Base-by-base conservation (phyloP, 1,140 invertebrate genomes). In the Heterodera carotae region DNA sequence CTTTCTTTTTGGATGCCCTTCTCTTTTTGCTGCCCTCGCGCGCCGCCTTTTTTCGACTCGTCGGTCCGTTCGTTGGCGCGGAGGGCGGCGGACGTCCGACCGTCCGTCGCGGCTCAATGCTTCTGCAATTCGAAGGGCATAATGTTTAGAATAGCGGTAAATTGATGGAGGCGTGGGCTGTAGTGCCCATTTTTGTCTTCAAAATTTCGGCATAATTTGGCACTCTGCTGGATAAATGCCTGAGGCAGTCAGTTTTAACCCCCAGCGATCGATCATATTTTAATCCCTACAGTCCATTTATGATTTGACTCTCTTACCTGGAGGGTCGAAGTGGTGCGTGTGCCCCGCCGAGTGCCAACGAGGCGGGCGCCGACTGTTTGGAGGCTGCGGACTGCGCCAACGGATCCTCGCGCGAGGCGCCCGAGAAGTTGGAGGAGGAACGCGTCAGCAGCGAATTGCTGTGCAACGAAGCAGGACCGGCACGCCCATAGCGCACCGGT, bases 401-500 rank as follows among this genome's bases (percentile, higher is more conserved):
- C 67, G 75, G 36, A 36, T 69, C 56, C 34, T 48, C 48, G 33
- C 34, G 36, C 29, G 56, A 53, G 12, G 64, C 36, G n/a, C 36
- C 68, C n/a, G 39, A 48, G 53, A 56, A 69, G 33, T 56, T 69
- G 18, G 75, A 67, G n/a, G 67, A 36, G 56, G 60, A 66, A 31
- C 56, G 69, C 36, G 53, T 48, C 66, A 33, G 43, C 56, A 62
- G 53, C 18, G 33, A 36, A 60, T 10, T 33, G 18, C 36, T 36
- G 34, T 43, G 53, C 73, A 72, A 29, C 29, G n/a, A 34, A 22
- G 18, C 74, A 27, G 29, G 73, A 39, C 68, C 36, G 18, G n/a
- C 36, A 18, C 56, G 39, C 25, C 76, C 77, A 62, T 78, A 78
- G 27, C 59, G 39, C 10, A 70, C 22, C 5, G 76, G 77, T 4